Conservation (phyloP, 2,113 vertebrate genomes). For the Shinisaurus crocodilurus region DNA sequence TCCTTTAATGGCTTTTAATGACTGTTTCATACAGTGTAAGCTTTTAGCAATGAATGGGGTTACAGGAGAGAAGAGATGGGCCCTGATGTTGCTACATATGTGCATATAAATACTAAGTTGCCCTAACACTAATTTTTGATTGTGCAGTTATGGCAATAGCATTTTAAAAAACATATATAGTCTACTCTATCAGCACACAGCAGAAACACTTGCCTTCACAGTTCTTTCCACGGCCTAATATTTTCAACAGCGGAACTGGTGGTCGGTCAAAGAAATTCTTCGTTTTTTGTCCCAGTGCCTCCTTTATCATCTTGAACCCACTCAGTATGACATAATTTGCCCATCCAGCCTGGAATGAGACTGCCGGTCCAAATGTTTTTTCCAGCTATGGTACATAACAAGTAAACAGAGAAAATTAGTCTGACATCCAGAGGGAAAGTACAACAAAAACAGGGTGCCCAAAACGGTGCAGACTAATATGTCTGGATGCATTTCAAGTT, state of each 20-base stretch:
- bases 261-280: constrained; percentile 76
- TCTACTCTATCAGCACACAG: neutral
- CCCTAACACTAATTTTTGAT: neutral
- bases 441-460: neutral
- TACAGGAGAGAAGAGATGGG: neutral
- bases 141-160: too few species aligned
- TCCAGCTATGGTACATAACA: constrained; percentile 63
- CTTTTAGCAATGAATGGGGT: neutral
- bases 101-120: neutral
- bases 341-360: constrained; percentile 70
- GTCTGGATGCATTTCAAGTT: too few species aligned
- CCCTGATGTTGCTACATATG: neutral
- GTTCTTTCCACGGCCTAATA: neutral
- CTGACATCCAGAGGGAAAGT: neutral
- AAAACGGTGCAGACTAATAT: too few species aligned
- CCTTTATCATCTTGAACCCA: constrained; percentile 60
- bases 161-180: neutral
- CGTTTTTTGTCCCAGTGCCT: constrained; percentile 61
- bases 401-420: neutral
- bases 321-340: constrained; percentile 69
- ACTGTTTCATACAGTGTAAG: neutral
- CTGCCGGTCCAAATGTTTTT: constrained; percentile 71
- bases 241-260: accelerated
- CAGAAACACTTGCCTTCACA: neutral
- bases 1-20: neutral